A percentile compares a stretch with the other conserved stretches of the same genome.
Conservation (phyloP, 1,140 invertebrate genomes). For the Pemphigus obesinymphae region DNA sequence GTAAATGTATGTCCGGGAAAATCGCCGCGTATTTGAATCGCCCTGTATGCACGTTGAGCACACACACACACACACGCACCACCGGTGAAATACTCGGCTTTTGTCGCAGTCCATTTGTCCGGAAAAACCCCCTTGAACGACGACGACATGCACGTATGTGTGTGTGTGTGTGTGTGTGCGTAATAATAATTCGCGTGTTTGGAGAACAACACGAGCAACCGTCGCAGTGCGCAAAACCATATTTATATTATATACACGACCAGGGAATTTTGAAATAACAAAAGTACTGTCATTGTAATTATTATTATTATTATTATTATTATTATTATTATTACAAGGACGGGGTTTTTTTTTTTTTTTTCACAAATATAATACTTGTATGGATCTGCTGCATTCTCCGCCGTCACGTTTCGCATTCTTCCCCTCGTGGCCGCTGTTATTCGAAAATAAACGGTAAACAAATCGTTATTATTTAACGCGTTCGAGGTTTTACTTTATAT, state of each 20-base stretch:
- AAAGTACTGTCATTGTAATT: neutral
- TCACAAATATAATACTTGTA: neutral
- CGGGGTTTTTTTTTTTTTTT: neutral
- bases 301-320: neutral
- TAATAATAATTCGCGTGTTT: neutral
- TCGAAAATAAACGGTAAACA: neutral
- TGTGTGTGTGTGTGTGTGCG: no score
- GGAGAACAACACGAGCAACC: neutral
- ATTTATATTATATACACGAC: neutral
- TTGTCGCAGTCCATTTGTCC: neutral
- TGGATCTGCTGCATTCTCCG: neutral
- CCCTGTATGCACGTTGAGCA: neutral
- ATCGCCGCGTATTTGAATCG: no score
- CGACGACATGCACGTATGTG: neutral
- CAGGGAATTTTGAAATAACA: neutral
- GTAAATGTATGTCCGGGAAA: no score
- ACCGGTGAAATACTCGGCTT: neutral
- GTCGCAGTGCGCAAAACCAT: neutral
- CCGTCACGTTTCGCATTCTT: neutral
- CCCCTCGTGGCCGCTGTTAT: neutral
- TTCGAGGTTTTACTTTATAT: neutral
- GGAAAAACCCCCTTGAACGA: neutral
- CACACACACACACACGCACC: neutral
- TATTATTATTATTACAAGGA: neutral
- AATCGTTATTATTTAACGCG: neutral